Percentiles rank a stretch among this genome's conserved stretches.
Evolutionary conservation across 2,797 vertebrate genomes (phyloP).

Genomic region (Amblyopsis hoosieri): DNA sequence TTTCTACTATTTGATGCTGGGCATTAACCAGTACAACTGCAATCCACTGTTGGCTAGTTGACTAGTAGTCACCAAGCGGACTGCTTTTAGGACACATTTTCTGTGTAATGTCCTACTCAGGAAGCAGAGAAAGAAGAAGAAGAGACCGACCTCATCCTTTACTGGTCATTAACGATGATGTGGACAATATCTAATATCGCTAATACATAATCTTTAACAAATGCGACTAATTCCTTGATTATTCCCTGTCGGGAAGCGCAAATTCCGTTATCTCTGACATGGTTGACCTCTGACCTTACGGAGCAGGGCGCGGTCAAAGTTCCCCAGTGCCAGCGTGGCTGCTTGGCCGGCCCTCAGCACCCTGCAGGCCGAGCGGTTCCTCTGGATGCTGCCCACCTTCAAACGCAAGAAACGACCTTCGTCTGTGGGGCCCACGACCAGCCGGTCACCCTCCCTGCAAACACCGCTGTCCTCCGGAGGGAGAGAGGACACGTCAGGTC

Average conservation of each 20-base stretch:
- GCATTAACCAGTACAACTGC: neutral
- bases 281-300: slow-evolving; percentile 84
- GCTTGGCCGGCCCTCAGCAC: slow-evolving; percentile 94
- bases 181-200: too few relatives aligned
- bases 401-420: slow-evolving; percentile 89
- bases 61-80: too few relatives aligned
- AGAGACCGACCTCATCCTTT: too few relatives aligned
- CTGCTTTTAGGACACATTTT: too few relatives aligned
- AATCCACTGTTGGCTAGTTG: neutral
- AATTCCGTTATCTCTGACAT: neutral
- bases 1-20: neutral
- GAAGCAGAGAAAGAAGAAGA: too few relatives aligned
- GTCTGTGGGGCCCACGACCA: slow-evolving; percentile 94
- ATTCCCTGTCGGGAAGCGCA: neutral
- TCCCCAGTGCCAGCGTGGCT: slow-evolving; percentile 90
- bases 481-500: slow-evolving; percentile 11
- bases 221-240: neutral
- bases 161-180: too few relatives aligned
- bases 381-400: slow-evolving; percentile 94
- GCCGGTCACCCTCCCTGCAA: slow-evolving; percentile 91
- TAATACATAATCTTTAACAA: too few relatives aligned
- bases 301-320: slow-evolving; percentile 91
- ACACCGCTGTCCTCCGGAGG: slow-evolving; percentile 81
- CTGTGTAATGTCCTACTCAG: too few relatives aligned
- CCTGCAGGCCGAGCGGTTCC: slow-evolving; percentile 93